Evolutionary conservation across 2,797 vertebrate species (phyloP).

Genomic region (Rhincodon typus): DNA sequence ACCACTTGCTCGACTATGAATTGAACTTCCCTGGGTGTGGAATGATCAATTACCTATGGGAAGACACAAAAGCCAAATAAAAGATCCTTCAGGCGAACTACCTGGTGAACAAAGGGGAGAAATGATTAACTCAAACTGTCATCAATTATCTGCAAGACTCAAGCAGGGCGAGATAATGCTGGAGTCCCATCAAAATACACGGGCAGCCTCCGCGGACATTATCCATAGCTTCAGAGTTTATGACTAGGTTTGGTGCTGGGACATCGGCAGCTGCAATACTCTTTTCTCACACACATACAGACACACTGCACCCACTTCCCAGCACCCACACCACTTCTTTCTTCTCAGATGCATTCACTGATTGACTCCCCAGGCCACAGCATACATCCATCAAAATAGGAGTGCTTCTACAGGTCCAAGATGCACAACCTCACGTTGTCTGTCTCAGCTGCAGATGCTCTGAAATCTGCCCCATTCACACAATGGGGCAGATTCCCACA

Average conservation of each 20-base stretch:
- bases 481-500: neutral
- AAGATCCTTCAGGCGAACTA: slow-evolving; percentile 56
- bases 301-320: slow-evolving; percentile 36
- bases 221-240: slow-evolving; percentile 43
- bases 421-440: neutral
- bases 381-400: slow-evolving; percentile 19
- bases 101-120: slow-evolving; percentile 61
- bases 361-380: slow-evolving; percentile 23
- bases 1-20: slow-evolving; percentile 47
- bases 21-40: slow-evolving; percentile 49
- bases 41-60: slow-evolving; percentile 56
- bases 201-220: slow-evolving; percentile 49
- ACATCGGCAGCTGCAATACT: slow-evolving; percentile 29
- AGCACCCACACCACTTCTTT: slow-evolving; percentile 27
- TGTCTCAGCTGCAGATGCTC: slow-evolving; percentile 14
- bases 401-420: neutral
- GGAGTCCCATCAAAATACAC: slow-evolving; percentile 52
- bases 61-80: slow-evolving; percentile 55
- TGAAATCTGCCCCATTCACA: neutral
- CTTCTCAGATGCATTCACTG: slow-evolving; percentile 20
- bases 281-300: slow-evolving; percentile 29
- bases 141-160: slow-evolving; percentile 59
- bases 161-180: slow-evolving; percentile 59
- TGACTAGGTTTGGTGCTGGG: slow-evolving; percentile 41
- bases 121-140: slow-evolving; percentile 63